Evolutionary conservation across 1,140 invertebrate species (phyloP).

Genomic region (Oreohelix idahoensis): DNA sequence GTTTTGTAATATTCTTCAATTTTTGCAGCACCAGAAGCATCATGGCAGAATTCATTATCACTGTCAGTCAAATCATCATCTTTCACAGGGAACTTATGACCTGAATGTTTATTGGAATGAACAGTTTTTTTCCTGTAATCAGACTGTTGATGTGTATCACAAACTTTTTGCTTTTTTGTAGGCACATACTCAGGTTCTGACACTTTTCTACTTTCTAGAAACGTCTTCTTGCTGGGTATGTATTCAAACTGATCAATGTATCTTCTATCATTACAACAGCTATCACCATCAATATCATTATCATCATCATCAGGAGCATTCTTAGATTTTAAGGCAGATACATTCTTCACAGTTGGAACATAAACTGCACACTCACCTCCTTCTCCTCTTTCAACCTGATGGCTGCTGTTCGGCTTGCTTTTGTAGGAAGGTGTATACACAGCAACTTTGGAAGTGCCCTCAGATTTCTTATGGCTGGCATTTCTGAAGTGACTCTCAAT

Average conservation of each 20-base stretch:
- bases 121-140: not conserved
- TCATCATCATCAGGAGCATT: not conserved
- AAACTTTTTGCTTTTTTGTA: not conserved
- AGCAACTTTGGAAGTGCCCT: not conserved
- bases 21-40: not conserved
- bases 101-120: not conserved
- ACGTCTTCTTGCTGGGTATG: not conserved
- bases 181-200: not conserved
- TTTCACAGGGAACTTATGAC: not conserved
- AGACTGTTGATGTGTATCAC: not conserved
- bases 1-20: not conserved
- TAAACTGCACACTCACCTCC: not conserved
- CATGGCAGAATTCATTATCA: not conserved
- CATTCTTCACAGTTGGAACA: not conserved
- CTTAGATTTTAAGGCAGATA: not conserved
- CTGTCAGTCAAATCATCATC: constrained; percentile 1
- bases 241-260: not conserved
- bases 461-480: not conserved
- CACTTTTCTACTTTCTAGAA: not conserved
- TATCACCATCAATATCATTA: not conserved
- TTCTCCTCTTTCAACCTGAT: not conserved
- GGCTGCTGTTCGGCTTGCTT: not conserved
- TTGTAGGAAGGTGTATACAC: not conserved
- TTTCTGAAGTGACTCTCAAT: not conserved
- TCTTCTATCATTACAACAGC: not conserved